A percentile compares a stretch with the other conserved stretches of the same genome.
These are phyloP conservation scores for Scomber japonicus DNA, from an alignment of 2,113 vertebrate species.

Conservation along the genomic window DNA sequence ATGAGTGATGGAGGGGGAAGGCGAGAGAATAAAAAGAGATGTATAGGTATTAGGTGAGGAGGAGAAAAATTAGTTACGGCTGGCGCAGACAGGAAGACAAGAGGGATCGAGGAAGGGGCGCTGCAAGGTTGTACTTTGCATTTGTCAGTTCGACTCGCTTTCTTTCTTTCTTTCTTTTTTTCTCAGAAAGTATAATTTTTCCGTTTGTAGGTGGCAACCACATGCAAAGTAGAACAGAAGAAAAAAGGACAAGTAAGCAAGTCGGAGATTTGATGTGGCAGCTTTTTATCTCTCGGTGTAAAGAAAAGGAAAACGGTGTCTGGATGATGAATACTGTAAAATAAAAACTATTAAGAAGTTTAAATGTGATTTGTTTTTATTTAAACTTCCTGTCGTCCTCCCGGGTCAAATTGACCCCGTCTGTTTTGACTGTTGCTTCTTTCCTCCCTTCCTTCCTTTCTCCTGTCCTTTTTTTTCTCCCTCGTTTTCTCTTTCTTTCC, in stretches of 20 bases:
- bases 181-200: conserved; percentile 49
- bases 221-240: conserved; percentile 9
- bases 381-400: too few relatives aligned
- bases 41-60: conserved; percentile 59
- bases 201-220: conserved; percentile 1
- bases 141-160: conserved; percentile 62
- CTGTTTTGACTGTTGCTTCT: too few relatives aligned
- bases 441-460: too few relatives aligned
- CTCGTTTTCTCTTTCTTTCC: too few relatives aligned
- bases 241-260: background rate
- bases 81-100: conserved; percentile 46
- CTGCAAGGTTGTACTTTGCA: conserved; percentile 66
- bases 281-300: background rate
- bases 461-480: too few relatives aligned
- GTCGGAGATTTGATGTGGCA: background rate
- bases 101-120: conserved; percentile 48
- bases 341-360: too few relatives aligned
- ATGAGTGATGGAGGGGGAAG: conserved; percentile 62
- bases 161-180: background rate
- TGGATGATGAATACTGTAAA: too few relatives aligned
- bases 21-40: conserved; percentile 67
- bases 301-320: too few relatives aligned
- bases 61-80: conserved; percentile 62
- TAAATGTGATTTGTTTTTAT: too few relatives aligned
- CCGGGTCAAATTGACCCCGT: too few relatives aligned